Conservation (phyloP, 2,797 vertebrate species). For the Characodon lateralis region DNA sequence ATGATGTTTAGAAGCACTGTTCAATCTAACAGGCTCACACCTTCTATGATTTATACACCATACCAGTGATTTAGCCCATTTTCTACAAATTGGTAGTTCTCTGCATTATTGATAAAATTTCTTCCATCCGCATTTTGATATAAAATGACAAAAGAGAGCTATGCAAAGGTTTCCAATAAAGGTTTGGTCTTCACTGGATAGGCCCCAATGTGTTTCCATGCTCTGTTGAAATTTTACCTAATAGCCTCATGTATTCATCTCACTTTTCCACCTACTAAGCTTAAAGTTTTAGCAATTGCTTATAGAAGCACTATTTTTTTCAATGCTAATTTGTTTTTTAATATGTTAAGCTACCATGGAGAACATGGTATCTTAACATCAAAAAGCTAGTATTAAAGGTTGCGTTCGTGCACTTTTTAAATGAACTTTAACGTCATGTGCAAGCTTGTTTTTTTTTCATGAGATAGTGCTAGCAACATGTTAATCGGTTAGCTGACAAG, state of each 20-base stretch:
- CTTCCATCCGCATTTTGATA: background rate
- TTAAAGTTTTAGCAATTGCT: background rate
- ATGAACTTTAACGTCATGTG: background rate
- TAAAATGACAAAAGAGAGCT: background rate
- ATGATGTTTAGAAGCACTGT: slow-evolving; percentile 26
- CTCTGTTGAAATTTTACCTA: background rate
- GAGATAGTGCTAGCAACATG: background rate
- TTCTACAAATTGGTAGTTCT: slow-evolving; percentile 21
- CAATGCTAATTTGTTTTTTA: background rate
- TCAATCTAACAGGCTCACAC: slow-evolving; percentile 34
- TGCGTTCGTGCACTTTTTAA: background rate
- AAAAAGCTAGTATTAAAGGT: background rate
- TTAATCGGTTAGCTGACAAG: background rate
- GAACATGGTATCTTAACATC: background rate
- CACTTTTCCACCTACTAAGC: background rate
- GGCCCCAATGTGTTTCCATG: too few relatives aligned
- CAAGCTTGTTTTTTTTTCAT: background rate
- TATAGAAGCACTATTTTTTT: background rate
- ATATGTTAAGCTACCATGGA: background rate
- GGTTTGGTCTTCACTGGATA: background rate
- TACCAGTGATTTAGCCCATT: slow-evolving; percentile 33
- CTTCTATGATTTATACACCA: slow-evolving; percentile 24
- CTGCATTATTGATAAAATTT: background rate
- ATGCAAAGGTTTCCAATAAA: background rate
- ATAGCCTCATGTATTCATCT: background rate